Evolutionary conservation across 2,888 invertebrate genomes (phyloP).

Genomic region (Oxyteleia sp.): DNA sequence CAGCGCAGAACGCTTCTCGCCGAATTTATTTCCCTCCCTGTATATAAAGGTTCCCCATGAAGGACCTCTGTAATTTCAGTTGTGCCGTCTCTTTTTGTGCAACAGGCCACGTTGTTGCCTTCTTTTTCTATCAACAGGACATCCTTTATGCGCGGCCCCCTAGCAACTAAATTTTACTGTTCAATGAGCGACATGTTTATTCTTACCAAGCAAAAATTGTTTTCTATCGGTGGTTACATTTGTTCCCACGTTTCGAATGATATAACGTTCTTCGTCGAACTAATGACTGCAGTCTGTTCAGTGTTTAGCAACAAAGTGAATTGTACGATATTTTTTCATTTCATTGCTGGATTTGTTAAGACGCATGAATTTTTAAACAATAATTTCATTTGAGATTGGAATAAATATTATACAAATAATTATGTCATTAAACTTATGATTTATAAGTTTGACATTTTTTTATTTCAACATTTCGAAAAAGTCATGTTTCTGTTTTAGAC

Average conservation of each 20-base stretch:
- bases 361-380: no score
- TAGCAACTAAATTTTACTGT: constrained; percentile 61
- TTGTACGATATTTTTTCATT: no score
- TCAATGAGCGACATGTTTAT: constrained; percentile 59
- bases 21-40: constrained; percentile 34
- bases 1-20: constrained; percentile 18
- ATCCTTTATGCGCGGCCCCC: constrained; percentile 56
- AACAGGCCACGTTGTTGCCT: constrained; percentile 6
- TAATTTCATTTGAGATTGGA: no score
- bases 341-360: no score
- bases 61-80: constrained; percentile 51
- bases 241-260: constrained; percentile 56
- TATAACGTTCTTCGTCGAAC: constrained; percentile 23
- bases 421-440: no score
- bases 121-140: constrained; percentile 62
- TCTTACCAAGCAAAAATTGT: constrained; percentile 44
- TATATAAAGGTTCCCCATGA: constrained; percentile 37
- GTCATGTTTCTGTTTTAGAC: no score
- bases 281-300: no score
- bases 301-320: no score
- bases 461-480: no score
- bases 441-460: no score
- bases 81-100: constrained; percentile 37
- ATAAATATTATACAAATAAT: no score
- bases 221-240: constrained; percentile 34